Base-by-base conservation (phyloP, 2,888 invertebrate genomes). In the Stenchaetothrips biformis region DNA sequence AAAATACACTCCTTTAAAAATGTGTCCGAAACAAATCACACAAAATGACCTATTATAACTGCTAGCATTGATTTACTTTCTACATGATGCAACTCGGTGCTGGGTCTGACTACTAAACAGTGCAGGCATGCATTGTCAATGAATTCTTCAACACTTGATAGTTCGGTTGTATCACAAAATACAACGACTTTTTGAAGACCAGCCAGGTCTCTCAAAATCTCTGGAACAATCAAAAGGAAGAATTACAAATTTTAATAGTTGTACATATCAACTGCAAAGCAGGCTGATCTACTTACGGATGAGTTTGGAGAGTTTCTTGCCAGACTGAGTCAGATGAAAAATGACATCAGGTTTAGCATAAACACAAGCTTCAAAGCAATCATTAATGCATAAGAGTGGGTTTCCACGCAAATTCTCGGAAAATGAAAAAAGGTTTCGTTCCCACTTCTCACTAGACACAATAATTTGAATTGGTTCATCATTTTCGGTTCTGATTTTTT, bases 311-410 rank as follows among this genome's bases (percentile, higher is more conserved):
- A 67, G 21, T 25, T 74, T 74, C 11, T 67, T 25, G n/a, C 9
- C 21, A 21, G 67, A 21, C 11, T 25, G 67, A 8, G 67, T 74
- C 25, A 74, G 2, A 74, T 21, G 67, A 11, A n/a, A 74, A 11
- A 25, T 11, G 8, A 74, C 67, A 11, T 25, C 25, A 9, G 25
- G 21, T 74, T 74, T 74, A 7, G 25, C 67, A 25, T 74, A 74
- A 21, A 74, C 25, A 74, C n/a, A n/a, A 25, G 67, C 67, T 25
- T 74, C 67, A 74, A 74, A 74, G 25, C 67, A 74, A 74, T 74
- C 25, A 25, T 74, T 74, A 2, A 74, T 25, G 25, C 67, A 74
- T 4, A 74, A 25, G 7, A 74, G 67, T n/a, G 67, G 67, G 25
- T 74, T 74, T 8, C 67, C 67, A 74, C 25, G 25, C 67, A 74